Conservation (phyloP, 2,113 vertebrate genomes). For the Tachycineta bicolor region DNA sequence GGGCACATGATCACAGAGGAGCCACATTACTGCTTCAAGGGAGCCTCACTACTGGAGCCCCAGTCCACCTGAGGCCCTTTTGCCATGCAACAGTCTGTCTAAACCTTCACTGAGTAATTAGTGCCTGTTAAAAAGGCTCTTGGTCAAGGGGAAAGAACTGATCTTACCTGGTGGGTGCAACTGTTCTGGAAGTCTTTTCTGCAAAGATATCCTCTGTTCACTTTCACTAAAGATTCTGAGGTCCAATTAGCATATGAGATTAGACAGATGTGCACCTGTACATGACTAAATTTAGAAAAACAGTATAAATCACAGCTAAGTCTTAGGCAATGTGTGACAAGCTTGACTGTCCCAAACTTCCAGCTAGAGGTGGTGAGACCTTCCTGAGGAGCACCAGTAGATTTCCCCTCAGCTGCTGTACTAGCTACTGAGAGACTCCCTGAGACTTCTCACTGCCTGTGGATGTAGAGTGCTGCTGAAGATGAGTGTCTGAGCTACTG, state of each 20-base stretch:
- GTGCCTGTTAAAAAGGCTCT: neutral
- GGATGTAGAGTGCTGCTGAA: neutral
- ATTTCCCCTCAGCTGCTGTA: neutral
- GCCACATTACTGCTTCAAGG: neutral
- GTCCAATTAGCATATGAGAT: neutral
- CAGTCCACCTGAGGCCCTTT: neutral
- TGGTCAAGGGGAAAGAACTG: neutral
- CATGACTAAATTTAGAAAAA: neutral
- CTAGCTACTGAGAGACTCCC: neutral
- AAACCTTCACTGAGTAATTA: rapidly evolving
- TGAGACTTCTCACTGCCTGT: neutral
- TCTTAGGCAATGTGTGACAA: neutral
- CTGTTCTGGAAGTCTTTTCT: neutral
- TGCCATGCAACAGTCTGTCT: neutral
- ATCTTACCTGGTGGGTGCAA: neutral
- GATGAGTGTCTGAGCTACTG: neutral
- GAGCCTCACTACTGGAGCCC: neutral
- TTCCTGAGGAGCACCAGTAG: neutral
- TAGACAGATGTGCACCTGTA: neutral
- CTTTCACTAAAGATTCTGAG: neutral
- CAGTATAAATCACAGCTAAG: neutral
- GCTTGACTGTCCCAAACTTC: neutral
- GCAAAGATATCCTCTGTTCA: neutral
- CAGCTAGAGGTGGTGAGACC: neutral
- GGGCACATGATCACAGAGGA: neutral